A percentile compares a stretch with the other conserved stretches of the same genome.
Evolutionary conservation across 2,888 invertebrate genomes (phyloP).

Genomic region (Cephus nigrinus): DNA sequence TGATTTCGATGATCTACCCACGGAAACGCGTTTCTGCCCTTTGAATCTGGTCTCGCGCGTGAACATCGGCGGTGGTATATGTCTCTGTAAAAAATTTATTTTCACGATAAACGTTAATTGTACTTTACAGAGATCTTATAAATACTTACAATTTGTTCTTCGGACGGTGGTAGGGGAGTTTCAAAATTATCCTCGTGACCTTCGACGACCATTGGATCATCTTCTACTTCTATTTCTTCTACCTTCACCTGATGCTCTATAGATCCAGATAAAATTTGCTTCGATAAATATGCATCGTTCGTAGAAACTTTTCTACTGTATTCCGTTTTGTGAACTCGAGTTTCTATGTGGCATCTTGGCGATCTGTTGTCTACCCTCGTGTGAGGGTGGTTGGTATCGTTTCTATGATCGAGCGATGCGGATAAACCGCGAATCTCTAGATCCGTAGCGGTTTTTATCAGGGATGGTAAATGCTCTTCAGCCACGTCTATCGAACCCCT

Average conservation of each 20-base stretch:
- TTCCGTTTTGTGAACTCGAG: slow-evolving; percentile 51
- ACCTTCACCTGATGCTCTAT: slow-evolving; percentile 51
- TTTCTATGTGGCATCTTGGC: slow-evolving; percentile 51
- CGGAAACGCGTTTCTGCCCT: slow-evolving; percentile 66
- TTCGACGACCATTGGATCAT: slow-evolving; percentile 61
- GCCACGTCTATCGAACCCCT: slow-evolving; percentile 77
- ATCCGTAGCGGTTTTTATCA: slow-evolving; percentile 77
- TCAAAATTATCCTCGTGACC: slow-evolving; percentile 53
- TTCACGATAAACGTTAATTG: background rate
- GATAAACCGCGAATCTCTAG: slow-evolving; percentile 76
- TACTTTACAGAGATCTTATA: background rate
- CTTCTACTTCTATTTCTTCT: slow-evolving; percentile 60
- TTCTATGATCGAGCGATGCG: slow-evolving; percentile 68
- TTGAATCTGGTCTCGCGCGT: slow-evolving; percentile 66
- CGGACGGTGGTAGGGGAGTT: slow-evolving; percentile 32
- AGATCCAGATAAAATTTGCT: slow-evolving; percentile 42
- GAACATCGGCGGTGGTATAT: slow-evolving; percentile 56
- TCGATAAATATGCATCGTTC: slow-evolving; percentile 43
- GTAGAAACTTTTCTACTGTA: slow-evolving; percentile 41
- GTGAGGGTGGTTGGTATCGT: slow-evolving; percentile 71
- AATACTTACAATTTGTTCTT: slow-evolving; percentile 40
- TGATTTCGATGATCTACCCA: slow-evolving; percentile 52
- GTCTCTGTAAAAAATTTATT: slow-evolving; percentile 36
- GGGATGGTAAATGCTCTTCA: slow-evolving; percentile 72
- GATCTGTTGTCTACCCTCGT: slow-evolving; percentile 61